These are phyloP conservation scores for Tetragonula carbonaria DNA, from an alignment of 2,888 invertebrate species.

Conservation along the genomic window DNA sequence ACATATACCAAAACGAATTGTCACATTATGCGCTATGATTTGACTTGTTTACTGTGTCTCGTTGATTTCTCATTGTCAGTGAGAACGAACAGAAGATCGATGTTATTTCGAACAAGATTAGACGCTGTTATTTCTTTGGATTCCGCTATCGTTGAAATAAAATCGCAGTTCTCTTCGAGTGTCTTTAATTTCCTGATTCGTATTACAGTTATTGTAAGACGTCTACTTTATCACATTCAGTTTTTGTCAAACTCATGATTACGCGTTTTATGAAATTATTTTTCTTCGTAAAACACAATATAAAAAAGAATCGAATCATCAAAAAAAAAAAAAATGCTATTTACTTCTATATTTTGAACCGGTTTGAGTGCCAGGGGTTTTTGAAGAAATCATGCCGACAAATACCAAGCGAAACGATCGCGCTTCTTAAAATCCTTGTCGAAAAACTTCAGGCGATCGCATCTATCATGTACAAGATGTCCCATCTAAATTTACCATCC, in stretches of 20 bases:
- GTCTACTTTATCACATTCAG: not conserved
- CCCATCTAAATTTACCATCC: too few relatives aligned
- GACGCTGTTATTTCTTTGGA: constrained; percentile 15
- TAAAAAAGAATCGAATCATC: not conserved
- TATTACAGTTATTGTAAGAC: not conserved
- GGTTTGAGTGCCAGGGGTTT: too few relatives aligned
- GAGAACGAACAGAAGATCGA: not conserved
- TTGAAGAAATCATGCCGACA: too few relatives aligned
- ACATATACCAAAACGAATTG: not conserved
- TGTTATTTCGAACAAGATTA: not conserved
- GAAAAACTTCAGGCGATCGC: too few relatives aligned
- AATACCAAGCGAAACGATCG: too few relatives aligned
- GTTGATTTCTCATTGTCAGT: not conserved
- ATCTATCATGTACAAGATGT: too few relatives aligned
- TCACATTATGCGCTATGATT: not conserved
- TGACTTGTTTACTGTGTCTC: not conserved
- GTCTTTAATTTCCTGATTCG: not conserved
- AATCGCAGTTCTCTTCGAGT: constrained; percentile 5
- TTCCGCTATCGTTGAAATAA: constrained; percentile 28
- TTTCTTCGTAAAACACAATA: not conserved
- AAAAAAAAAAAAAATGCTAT: not conserved
- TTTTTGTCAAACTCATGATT: not conserved
- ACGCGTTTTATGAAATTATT: not conserved
- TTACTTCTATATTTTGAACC: not conserved
- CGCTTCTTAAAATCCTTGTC: too few relatives aligned